phyloP scores from a whole-genome alignment of 2,797 vertebrate species.

The Cephalopachus bancanus region DNA sequence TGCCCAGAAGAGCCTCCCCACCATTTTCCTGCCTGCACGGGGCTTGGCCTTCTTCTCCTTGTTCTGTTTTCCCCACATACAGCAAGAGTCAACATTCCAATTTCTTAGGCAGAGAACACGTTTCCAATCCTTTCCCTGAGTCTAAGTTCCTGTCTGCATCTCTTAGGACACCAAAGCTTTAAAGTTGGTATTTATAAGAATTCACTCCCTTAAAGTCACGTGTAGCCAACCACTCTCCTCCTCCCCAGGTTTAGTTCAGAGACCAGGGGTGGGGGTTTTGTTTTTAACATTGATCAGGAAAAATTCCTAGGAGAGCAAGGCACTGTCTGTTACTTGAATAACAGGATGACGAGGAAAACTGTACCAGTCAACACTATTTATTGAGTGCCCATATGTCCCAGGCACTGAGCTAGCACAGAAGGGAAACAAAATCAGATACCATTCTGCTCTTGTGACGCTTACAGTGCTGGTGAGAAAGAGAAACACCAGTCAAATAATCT shows the following conservation, averaged over 20 bases:
- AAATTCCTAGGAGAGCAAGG: background rate
- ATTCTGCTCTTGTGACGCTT: background rate
- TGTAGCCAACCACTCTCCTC: background rate
- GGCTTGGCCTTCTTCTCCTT: background rate
- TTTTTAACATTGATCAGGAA: conserved; percentile 33
- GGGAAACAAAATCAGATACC: conserved; percentile 52
- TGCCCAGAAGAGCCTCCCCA: too few relatives aligned
- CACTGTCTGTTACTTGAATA: conserved; percentile 18
- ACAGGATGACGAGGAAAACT: conserved; percentile 22
- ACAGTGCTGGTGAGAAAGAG: conserved; percentile 32
- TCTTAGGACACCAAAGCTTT: conserved; percentile 19
- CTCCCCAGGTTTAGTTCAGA: conserved; percentile 38
- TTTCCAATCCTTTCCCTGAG: background rate
- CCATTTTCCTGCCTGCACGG: background rate
- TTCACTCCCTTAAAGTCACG: background rate
- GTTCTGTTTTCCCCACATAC: background rate
- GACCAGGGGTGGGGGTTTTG: conserved; percentile 20
- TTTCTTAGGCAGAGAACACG: conserved; percentile 29
- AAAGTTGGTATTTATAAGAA: conserved; percentile 24
- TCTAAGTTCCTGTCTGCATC: background rate
- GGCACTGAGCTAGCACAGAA: conserved; percentile 18
- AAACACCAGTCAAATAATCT: background rate
- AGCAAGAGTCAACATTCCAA: background rate
- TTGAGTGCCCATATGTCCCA: conserved; percentile 30
- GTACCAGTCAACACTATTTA: conserved; percentile 59